Evolutionary conservation across 2,113 vertebrate species (phyloP), one percentile per base, ranked within the genome.

Genomic region (Odocoileus hemionus): DNA sequence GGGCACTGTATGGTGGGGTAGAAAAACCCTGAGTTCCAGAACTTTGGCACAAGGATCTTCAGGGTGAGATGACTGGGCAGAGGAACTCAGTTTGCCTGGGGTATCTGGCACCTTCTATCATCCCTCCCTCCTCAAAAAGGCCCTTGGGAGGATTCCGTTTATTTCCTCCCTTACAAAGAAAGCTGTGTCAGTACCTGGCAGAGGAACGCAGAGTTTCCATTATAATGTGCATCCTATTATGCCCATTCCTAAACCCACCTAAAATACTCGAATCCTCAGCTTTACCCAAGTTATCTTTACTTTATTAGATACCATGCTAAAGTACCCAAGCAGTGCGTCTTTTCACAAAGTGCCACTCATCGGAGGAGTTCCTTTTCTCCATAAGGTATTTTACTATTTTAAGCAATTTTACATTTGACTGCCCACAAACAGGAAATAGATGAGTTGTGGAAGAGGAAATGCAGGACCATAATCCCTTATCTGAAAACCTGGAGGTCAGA

Each of bases 101-200:
- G n/a, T 85, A 50, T 54, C 67, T 14, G 17, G 39, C 64, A 67
- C 50, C 10, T 23, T 93, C 82, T 54, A 28, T 93, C 74, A n/a
- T 3, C 52, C n/a, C 57, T 60, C 30, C 33, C 57, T 60, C 33
- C 33, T 36, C 89, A 39, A 33, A 89, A 43, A 17, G 19, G 47
- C 82, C 91, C 93, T 36, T 83, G 67, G 58, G 80, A 39, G 4
- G 93, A 92, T 94, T 82, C n/a, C 1, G 19, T 87, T 87, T 80
- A 91, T 86, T 58, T 70, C 15, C 74, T 91, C 61, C 92, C 50
- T 92, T 55, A 97, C 93, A 96, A 97, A 96, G 94, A 94, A 39
- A 91, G 61, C 86, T 67, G 47, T 96, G 94, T 97, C 58, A 91
- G 21, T 67, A 86, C 58, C 54, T 60, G 79, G 90, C 85, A 91